Conservation (phyloP, 2,888 invertebrate species). For the Pristionchus exspectatus region DNA sequence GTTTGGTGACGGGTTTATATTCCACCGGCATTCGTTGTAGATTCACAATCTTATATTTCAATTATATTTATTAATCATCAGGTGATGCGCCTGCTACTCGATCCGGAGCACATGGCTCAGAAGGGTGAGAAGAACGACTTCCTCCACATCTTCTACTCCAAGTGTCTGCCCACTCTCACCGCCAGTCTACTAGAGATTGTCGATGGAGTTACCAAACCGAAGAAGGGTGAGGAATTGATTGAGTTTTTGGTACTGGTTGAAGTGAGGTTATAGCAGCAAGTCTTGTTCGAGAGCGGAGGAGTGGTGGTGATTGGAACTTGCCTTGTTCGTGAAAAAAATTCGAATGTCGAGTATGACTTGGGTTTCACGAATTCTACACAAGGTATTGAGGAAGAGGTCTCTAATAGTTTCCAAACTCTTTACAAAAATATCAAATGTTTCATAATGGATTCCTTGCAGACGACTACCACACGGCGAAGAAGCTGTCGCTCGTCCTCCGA, state of each 20-base stretch:
- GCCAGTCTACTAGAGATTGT: conserved; percentile 96
- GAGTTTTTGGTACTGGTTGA: background rate
- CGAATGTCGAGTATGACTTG: background rate
- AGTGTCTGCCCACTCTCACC: conserved; percentile 96
- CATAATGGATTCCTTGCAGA: conserved; percentile 84
- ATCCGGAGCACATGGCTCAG: conserved; percentile 79
- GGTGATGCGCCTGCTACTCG: conserved; percentile 73
- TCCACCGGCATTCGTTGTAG: no score
- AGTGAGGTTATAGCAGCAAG: background rate
- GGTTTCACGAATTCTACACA: background rate
- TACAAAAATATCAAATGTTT: no score
- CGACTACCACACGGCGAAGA: conserved; percentile 95
- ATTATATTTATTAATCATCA: conserved; percentile 45
- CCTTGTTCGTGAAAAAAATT: background rate
- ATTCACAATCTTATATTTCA: no score
- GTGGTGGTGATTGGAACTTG: no score
- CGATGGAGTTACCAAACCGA: conserved; percentile 58
- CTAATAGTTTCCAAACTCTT: background rate
- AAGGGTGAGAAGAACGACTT: conserved; percentile 98
- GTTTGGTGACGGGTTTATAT: background rate
- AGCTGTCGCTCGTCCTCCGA: conserved; percentile 94
- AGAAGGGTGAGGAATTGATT: conserved; percentile 63
- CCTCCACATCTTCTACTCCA: conserved; percentile 97
- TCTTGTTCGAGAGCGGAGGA: no score
- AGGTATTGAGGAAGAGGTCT: background rate